Evolutionary conservation across 2,113 vertebrate species (phyloP), one percentile per base, ranked within the genome.

Genomic region (Lamprotornis superbus): DNA sequence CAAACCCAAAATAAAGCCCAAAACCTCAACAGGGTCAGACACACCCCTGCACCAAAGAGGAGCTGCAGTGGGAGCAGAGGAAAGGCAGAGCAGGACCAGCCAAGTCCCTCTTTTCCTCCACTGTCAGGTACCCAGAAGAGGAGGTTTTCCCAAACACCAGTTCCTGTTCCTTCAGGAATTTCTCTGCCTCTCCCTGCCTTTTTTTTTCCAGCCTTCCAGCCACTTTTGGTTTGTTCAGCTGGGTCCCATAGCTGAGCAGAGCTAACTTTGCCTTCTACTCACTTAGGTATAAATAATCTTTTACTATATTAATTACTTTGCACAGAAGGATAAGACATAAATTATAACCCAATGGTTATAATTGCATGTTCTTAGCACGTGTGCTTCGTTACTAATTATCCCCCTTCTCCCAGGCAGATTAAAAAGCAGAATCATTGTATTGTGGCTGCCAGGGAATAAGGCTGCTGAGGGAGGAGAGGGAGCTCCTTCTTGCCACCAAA

Each of bases 251-350:
- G 0, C 85, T 50, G 57, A 65, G 89, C 47, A 55, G 31, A 82
- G 53, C 74, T 71, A 56, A 90, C 85, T 61, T 93, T 78, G 55
- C 90, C 82, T 94, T 91, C 93, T 42, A 92, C 49, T 95, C 84
- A 90, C 89, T 94, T 79, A 82, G 78, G 46, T 85, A 73, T 71
- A 94, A 96, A 63, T 94, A 82, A 92, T 76, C 81, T 79, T 87
- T 91, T 85, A 83, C 86, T 89, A 22, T 64, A 73, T 96, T 97
- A 96, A 97, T 97, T 95, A 93, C 96, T 97, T 87, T 94, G 42
- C 52, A 79, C 82, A 91, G 83, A 92, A 97, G 67, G 80, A 57
- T 87, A 88, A 97, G 95, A 90, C 76, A 83, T 89, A 95, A 97
- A 96, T 97, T 96, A 96, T 90, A 97, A 95, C 68, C 82, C 92